Base-by-base conservation (phyloP, 1,140 invertebrate species). In the Phocides pigmalion region DNA sequence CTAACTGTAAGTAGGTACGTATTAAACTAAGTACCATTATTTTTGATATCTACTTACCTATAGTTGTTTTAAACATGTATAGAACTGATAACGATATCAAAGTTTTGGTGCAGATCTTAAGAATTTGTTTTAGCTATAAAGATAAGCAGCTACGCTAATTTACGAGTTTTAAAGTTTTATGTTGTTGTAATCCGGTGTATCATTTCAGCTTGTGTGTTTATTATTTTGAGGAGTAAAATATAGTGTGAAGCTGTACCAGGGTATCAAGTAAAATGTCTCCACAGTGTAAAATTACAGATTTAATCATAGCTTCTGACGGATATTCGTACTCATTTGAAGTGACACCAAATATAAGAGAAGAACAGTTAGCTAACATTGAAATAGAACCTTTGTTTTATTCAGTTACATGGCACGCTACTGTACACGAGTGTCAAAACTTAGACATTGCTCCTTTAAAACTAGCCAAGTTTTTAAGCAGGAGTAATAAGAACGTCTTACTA, bases 381-480 rank as follows among this genome's bases (percentile, higher is more conserved):
- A 22, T 80, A 3, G 63, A 84, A 28, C 89, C 87, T 6, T 20
- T 70, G 32, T 91, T 91, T 64, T 85, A 72, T 51, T 85, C 87
- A 0, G 67, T 91, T 19, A 89, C 89, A 28, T 91, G 89, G 89
- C 89, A 91, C 51, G 81, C 89, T 3, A 81, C 76, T 25, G 37
- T 39, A 6, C 76, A 87, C 49, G 47, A 78, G 50, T 84, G 79
- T 62, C 65, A 73, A 66, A 54, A 70, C 58, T 73, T 87, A 25
- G 75, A 84, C 42, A 85, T 87, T 15, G 58, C 72, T 12, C 84
- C 89, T 0, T 22, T 91, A 22, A 76, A 61, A 58, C 70, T 81
- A 51, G 85, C 81, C 0, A 74, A 58, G 17, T 44, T 62, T 62
- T 70, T 91, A 41, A 79, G 50, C 47, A 71, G 28, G 12, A 77